Evolutionary conservation across 2,888 invertebrate genomes (phyloP), one percentile per base, ranked within the genome.

Genomic region (Drosophila seclusa): DNA sequence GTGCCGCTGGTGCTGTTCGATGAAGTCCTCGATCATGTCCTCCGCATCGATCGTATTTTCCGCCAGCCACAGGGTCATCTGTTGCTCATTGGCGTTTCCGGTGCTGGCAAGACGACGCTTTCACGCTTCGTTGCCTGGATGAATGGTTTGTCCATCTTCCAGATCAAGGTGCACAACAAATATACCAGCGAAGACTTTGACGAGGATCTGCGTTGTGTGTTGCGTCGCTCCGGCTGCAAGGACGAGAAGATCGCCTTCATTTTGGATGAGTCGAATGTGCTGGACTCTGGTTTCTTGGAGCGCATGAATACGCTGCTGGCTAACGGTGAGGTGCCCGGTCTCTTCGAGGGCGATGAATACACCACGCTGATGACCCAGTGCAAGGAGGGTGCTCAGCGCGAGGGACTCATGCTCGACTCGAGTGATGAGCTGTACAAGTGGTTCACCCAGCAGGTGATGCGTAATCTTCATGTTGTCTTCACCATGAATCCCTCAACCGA

Each of bases 401-500:
- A 99, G 94, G 99, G 99, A 6, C 94, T 99, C 50, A 99, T 99
- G 99, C 94, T 99, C 54, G 99, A 99, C 93, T 98, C 99, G 0
- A 97, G 97, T 86, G 99, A 99, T 93, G 99, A 99, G 93, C 94
- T 99, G 13, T 99, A 99, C 94, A 99, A 99, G 94, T 99, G 99
- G 99, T 99, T 99, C 93, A 99, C 99, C 0, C 98, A 98, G 32
- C 97, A 99, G 95, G 99, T 99, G 42, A 99, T 99, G 98, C 96
- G 97, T 76, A 99, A 99, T 93, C 94, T 99, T 57, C 99, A 99
- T 94, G 99, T 99, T 13, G 99, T 99, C 52, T 99, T 99, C 94
- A 99, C 99, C 0, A 99, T 99, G 99, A 99, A 99, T 94, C 99
- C 99, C 11, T 99, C 98, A 1, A 98, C 99, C 0, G 99, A 99